These are phyloP conservation scores for Gallinago media DNA, from an alignment of 2,113 vertebrate genomes.

Conservation along the genomic window DNA sequence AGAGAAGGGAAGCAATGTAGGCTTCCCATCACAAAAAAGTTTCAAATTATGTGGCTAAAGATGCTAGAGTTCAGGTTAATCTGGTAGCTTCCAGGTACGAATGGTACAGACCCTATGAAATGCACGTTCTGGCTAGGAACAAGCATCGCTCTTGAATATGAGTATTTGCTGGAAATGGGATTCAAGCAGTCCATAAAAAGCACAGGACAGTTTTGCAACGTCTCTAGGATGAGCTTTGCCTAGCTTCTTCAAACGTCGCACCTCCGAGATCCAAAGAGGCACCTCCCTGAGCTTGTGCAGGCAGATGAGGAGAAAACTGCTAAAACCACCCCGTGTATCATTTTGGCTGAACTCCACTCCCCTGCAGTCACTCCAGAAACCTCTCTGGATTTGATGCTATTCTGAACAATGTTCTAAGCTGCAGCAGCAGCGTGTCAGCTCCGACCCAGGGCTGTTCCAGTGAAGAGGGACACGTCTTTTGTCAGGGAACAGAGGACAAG, in stretches of 20 bases:
- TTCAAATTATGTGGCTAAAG: not conserved
- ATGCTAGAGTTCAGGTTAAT: not conserved
- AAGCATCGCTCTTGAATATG: not conserved
- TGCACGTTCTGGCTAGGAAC: not conserved
- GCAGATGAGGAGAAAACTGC: not conserved
- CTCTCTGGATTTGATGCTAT: not conserved
- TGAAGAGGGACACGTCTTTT: not conserved
- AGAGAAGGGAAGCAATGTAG: not conserved
- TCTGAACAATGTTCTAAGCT: not conserved
- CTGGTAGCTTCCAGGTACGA: not conserved
- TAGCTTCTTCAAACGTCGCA: not conserved
- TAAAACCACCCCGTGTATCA: not conserved
- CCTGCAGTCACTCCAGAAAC: not conserved
- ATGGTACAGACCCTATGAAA: not conserved
- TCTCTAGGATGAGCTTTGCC: not conserved
- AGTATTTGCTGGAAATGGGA: not conserved
- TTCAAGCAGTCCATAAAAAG: not conserved
- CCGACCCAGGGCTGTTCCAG: not conserved
- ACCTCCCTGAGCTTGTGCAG: accelerated
- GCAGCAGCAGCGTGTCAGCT: not conserved
- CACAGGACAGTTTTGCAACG: not conserved
- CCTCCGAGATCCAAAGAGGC: not conserved
- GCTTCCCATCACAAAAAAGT: not conserved
- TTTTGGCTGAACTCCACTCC: not conserved
- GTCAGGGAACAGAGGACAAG: not conserved